These are phyloP conservation scores for Menidia menidia DNA, from an alignment of 2,797 vertebrate species.

Conservation along the genomic window DNA sequence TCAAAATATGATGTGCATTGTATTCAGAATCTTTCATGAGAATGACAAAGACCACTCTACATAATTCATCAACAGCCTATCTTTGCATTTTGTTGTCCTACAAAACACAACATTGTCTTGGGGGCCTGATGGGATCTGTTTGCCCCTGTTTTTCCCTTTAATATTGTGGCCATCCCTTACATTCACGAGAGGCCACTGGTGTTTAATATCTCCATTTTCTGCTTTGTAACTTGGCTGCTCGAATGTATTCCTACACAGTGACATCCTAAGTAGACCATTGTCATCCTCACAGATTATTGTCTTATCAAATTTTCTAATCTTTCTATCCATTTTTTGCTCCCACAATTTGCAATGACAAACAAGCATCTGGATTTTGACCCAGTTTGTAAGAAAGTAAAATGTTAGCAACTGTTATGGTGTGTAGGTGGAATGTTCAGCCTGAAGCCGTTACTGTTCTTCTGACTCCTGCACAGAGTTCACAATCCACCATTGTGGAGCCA, in stretches of 20 bases:
- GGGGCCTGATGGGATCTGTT: conserved; percentile 11
- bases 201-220: conserved; percentile 37
- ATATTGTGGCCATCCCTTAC: conserved; percentile 9
- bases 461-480: conserved; percentile 37
- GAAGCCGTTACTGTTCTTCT: conserved; percentile 29
- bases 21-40: neutral
- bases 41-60: neutral
- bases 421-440: conserved; percentile 35
- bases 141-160: conserved; percentile 1
- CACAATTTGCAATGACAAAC: neutral
- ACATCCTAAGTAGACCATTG: conserved; percentile 28
- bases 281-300: neutral
- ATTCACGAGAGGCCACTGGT: conserved; percentile 11
- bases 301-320: conserved; percentile 16
- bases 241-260: conserved; percentile 28
- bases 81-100: neutral
- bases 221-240: too few relatives aligned
- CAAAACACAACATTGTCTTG: neutral
- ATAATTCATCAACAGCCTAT: conserved; percentile 22
- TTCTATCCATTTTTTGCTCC: too few relatives aligned
- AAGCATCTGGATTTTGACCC: neutral
- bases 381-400: conserved; percentile 18
- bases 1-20: neutral
- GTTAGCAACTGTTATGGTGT: conserved; percentile 7
- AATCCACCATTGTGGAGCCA: conserved; percentile 18